These are phyloP conservation scores for Cichladusa arquata DNA, from an alignment of 2,113 vertebrate species.

Conservation along the genomic window DNA sequence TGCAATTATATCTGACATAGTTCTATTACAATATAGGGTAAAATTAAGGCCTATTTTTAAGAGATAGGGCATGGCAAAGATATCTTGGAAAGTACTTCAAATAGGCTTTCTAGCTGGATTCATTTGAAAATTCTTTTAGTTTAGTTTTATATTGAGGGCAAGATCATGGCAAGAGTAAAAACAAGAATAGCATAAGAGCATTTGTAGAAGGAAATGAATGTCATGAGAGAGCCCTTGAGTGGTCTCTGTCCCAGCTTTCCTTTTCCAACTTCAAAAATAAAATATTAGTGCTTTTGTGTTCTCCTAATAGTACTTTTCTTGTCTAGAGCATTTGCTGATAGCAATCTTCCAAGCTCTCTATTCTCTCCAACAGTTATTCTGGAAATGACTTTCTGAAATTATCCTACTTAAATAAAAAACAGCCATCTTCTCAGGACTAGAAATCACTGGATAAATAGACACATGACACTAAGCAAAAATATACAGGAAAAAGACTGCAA, in stretches of 20 bases:
- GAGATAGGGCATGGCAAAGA: not conserved
- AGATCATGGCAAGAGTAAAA: not conserved
- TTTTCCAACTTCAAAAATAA: not conserved
- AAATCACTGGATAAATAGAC: not conserved
- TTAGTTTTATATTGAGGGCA: not conserved
- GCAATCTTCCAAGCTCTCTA: not conserved
- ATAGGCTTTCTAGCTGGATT: not conserved
- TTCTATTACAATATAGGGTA: not conserved
- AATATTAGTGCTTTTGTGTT: not conserved
- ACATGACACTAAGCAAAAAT: not conserved
- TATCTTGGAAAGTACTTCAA: not conserved
- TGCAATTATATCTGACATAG: not conserved
- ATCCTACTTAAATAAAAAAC: not conserved
- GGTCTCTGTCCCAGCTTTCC: not conserved
- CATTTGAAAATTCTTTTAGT: not conserved
- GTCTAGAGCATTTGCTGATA: not conserved
- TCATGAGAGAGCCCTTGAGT: not conserved
- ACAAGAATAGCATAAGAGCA: not conserved
- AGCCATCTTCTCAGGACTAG: not conserved
- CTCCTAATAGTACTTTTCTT: not conserved
- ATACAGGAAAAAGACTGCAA: not conserved
- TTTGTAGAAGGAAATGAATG: not conserved
- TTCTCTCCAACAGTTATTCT: not conserved
- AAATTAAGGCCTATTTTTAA: not conserved
- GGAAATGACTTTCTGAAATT: not conserved